Evolutionary conservation across 1,140 invertebrate species (phyloP), one percentile per base, ranked within the genome.

Genomic region (Drosophila murphyi): DNA sequence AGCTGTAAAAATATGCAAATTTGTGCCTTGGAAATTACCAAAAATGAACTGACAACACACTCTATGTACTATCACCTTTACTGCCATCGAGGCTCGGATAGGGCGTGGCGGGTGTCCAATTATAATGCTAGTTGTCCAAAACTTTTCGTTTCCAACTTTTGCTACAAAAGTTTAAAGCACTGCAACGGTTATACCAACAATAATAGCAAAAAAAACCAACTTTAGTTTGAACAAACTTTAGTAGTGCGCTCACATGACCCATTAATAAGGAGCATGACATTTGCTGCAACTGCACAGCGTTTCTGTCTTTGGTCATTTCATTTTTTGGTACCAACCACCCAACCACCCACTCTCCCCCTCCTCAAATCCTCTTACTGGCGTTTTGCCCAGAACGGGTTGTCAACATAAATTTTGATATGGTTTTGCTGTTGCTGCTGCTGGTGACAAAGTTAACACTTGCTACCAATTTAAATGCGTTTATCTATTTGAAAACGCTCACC

Each of bases 401-500:
- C 82, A 76, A 87, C 82, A 86, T 86, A 86, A 87, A 86, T 86
- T 86, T 87, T 69, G 72, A 37, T 50, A 83, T 64, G 61, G 48
- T 59, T 73, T 59, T 65, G 52, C 41, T 72, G 51, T 67, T 63
- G 48, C 51, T 72, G 37, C 72, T 70, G 73, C 12, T 64, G 70
- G 51, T 82, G 79, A 60, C 76, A 86, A 78, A 86, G 78, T 87
- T 87, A 78, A 80, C 71, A 76, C 71, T 87, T 71, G 10, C 67
- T 65, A 47, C 45, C 78, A 87, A 82, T 82, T 86, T 78, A 82
- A 87, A 87, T 76, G 82, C 82, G 76, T 82, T 86, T 86, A 87
- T 86, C 82, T 87, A 68, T 72, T 59, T 52, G 54, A 67, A 76
- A 82, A 56, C 70, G 35, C 61, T 59, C 59, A 72, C 50, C 52